Percentiles rank a stretch among this genome's conserved stretches.
Conservation (phyloP, 2,888 invertebrate genomes). For the Orgyia antiqua region DNA sequence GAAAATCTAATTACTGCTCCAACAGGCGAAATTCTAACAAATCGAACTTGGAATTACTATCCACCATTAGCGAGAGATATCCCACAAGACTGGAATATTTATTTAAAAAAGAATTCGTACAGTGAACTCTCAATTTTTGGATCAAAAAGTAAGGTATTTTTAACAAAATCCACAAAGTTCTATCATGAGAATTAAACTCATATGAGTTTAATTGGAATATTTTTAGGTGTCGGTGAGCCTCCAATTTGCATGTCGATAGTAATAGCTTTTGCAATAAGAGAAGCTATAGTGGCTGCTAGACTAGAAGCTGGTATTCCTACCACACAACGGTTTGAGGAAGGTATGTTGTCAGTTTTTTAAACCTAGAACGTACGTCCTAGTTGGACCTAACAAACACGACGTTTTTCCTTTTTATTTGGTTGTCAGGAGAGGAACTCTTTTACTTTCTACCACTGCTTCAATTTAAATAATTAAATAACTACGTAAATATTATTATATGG, state of each 20-base stretch:
- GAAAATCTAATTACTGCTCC: slow-evolving; percentile 82
- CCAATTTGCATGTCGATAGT: slow-evolving; percentile 61
- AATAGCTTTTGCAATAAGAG: slow-evolving; percentile 78
- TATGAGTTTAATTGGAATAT: too few species aligned
- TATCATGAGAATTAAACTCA: too few species aligned
- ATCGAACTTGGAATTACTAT: slow-evolving; percentile 88
- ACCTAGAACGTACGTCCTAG: too few species aligned
- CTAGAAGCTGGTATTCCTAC: slow-evolving; percentile 73
- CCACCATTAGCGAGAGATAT: slow-evolving; percentile 86
- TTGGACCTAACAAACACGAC: too few species aligned
- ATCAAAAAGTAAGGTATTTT: slow-evolving; percentile 81
- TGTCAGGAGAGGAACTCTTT: too few species aligned
- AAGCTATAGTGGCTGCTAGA: slow-evolving; percentile 80
- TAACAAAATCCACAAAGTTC: too few species aligned
- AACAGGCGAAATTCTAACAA: slow-evolving; percentile 83
- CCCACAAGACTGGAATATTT: slow-evolving; percentile 84
- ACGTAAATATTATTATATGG: too few species aligned
- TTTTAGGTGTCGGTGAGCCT: slow-evolving; percentile 71
- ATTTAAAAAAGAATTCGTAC: slow-evolving; percentile 79
- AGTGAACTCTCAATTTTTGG: slow-evolving; percentile 80
- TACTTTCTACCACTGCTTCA: too few species aligned
- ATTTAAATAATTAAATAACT: too few species aligned
- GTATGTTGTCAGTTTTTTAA: too few species aligned
- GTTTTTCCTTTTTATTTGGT: too few species aligned
- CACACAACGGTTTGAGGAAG: slow-evolving; percentile 76